Percentiles rank a stretch among this genome's conserved stretches.
These are phyloP conservation scores for Phoebastria nigripes DNA, from an alignment of 2,797 vertebrate species.

Conservation along the genomic window DNA sequence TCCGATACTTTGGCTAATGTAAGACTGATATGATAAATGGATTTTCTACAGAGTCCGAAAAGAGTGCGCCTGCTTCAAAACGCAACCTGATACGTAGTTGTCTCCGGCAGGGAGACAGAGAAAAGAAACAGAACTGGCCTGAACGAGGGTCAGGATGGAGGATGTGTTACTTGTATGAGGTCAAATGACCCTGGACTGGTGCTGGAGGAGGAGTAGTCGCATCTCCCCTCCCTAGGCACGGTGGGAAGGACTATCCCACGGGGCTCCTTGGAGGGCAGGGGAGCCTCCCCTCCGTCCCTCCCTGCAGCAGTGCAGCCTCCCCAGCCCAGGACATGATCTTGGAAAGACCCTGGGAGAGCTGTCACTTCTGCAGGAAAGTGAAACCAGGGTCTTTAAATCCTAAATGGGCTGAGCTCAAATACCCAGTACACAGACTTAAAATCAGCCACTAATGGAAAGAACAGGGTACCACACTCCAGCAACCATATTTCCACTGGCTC, in stretches of 20 bases:
- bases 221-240: neutral
- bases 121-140: constrained; percentile 17
- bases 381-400: neutral
- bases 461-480: neutral
- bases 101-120: neutral
- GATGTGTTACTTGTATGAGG: neutral
- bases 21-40: constrained; percentile 40
- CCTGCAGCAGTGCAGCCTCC: neutral
- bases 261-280: neutral
- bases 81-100: neutral
- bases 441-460: neutral
- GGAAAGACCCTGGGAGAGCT: neutral
- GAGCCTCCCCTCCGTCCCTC: accelerated
- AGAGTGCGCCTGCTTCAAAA: neutral
- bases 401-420: neutral
- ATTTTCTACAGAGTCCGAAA: neutral
- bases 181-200: neutral
- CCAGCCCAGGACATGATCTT: accelerated
- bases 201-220: neutral
- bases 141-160: neutral
- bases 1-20: constrained; percentile 10
- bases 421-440: accelerated
- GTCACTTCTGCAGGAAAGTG: neutral
- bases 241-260: neutral
- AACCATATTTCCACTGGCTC: accelerated